Conservation (phyloP, 2,113 vertebrate species). For the Pristiophorus japonicus region DNA sequence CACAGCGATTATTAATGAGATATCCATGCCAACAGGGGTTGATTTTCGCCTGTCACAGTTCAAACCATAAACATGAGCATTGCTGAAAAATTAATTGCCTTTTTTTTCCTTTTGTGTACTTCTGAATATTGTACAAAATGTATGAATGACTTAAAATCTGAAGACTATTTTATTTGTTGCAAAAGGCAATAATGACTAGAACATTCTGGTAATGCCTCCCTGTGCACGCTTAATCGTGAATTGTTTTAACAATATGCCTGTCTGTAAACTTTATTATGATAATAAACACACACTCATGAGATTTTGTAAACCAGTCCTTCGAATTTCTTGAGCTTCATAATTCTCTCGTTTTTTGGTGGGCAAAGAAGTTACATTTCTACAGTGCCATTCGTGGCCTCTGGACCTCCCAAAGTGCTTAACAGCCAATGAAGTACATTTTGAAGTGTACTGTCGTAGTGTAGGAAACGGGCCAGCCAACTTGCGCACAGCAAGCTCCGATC, state of each 20-base stretch:
- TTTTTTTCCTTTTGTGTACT: background rate
- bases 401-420: background rate
- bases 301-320: conserved; percentile 69
- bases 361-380: background rate
- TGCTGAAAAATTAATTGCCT: background rate
- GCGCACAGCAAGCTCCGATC: background rate
- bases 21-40: background rate
- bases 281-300: conserved; percentile 79
- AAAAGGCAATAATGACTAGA: conserved; percentile 45
- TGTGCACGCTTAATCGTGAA: conserved; percentile 64
- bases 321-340: conserved; percentile 38
- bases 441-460: background rate
- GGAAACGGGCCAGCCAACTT: background rate
- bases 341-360: background rate
- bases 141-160: too few relatives aligned
- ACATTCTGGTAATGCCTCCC: conserved; percentile 58
- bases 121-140: conserved; percentile 14
- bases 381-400: background rate
- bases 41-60: background rate
- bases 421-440: background rate
- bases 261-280: conserved; percentile 82
- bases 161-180: conserved; percentile 53
- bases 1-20: background rate
- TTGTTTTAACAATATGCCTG: conserved; percentile 71
- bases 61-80: background rate